Evolutionary conservation across 2,888 invertebrate species (phyloP).

Genomic region (Amiota minor): DNA sequence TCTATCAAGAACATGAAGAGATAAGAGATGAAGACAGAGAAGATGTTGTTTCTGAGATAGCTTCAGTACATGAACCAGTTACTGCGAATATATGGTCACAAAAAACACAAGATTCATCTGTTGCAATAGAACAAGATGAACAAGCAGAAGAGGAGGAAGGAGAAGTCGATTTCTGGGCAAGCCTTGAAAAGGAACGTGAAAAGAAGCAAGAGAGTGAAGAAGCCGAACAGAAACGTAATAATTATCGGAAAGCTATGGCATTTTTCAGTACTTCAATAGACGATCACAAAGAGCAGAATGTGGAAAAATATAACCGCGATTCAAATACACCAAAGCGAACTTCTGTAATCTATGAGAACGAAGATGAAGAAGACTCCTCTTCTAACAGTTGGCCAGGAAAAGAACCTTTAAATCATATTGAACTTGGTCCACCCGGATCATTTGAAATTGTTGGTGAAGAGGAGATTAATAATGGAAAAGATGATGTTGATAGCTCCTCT

Average conservation of each 20-base stretch:
- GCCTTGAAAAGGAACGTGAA: conserved; percentile 50
- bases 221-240: conserved; percentile 65
- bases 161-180: conserved; percentile 61
- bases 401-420: conserved; percentile 32
- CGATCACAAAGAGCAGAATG: conserved; percentile 58
- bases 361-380: conserved; percentile 29
- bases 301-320: conserved; percentile 36
- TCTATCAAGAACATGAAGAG: neutral
- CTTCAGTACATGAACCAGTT: conserved; percentile 60
- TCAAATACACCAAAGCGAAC: conserved; percentile 45
- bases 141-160: conserved; percentile 30
- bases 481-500: conserved; percentile 24
- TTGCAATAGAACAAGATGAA: conserved; percentile 39
- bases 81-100: conserved; percentile 52
- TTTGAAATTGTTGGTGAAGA: conserved; percentile 51
- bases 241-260: conserved; percentile 71
- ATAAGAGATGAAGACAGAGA: conserved; percentile 36
- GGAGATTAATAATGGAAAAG: conserved; percentile 28
- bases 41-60: conserved; percentile 28
- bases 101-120: conserved; percentile 37
- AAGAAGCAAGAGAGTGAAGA: conserved; percentile 54
- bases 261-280: conserved; percentile 69
- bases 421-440: conserved; percentile 50
- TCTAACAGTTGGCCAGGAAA: neutral
- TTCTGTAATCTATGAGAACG: conserved; percentile 47